These are phyloP conservation scores for Dreissena polymorpha DNA, from an alignment of 1,140 invertebrate species.

Conservation along the genomic window DNA sequence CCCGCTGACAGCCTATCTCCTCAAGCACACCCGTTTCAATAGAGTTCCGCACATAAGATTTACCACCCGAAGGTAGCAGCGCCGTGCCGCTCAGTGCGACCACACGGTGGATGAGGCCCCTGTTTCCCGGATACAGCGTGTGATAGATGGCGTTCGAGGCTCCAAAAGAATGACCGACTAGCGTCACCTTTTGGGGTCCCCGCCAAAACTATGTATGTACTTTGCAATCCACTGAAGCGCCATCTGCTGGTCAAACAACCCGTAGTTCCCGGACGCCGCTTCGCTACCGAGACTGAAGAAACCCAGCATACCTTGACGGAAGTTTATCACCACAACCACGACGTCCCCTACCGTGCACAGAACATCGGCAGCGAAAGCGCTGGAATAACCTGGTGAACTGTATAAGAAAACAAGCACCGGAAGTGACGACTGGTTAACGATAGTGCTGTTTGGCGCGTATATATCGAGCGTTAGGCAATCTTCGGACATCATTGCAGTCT, in stretches of 20 bases:
- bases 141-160: constrained; percentile 37
- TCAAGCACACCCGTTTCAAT: constrained; percentile 5
- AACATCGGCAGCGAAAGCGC: constrained; percentile 24
- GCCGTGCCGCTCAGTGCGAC: constrained; percentile 39
- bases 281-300: constrained; percentile 83
- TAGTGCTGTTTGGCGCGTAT: constrained; percentile 11
- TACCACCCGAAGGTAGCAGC: neutral
- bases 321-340: constrained; percentile 78
- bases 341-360: constrained; percentile 24
- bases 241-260: constrained; percentile 46
- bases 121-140: constrained; percentile 29
- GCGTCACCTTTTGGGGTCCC: constrained; percentile 19
- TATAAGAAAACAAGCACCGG: constrained; percentile 34
- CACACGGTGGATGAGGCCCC: constrained; percentile 11
- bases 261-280: constrained; percentile 28
- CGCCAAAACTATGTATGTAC: constrained; percentile 31
- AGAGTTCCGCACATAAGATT: neutral
- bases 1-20: constrained; percentile 5
- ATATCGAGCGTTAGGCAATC: constrained; percentile 46
- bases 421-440: neutral
- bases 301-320: constrained; percentile 91
- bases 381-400: constrained; percentile 7
- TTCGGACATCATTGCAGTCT: constrained; percentile 11
- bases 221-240: constrained; percentile 46
- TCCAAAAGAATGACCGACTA: constrained; percentile 33